phyloP scores from a whole-genome alignment of 2,888 invertebrate genomes.

The Drosophila prostipennis region DNA sequence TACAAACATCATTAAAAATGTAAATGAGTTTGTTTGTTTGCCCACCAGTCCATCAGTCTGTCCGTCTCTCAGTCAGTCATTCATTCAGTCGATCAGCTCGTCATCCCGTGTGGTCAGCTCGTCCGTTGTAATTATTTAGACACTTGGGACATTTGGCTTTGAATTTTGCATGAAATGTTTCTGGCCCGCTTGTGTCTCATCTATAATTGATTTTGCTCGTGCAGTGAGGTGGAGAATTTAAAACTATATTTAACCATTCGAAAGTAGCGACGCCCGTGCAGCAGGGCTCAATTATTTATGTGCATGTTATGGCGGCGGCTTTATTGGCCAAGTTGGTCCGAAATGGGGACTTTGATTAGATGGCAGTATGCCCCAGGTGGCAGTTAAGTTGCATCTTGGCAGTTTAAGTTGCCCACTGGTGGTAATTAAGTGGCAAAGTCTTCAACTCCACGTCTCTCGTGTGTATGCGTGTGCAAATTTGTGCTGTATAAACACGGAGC shows the following conservation, averaged over 20 bases:
- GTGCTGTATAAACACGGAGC: constrained; percentile 19
- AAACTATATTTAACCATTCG: constrained; percentile 51
- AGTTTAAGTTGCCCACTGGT: constrained; percentile 20
- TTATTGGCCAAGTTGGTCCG: constrained; percentile 55
- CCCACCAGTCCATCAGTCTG: constrained; percentile 12
- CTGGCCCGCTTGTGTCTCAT: constrained; percentile 58
- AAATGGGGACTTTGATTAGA: constrained; percentile 26
- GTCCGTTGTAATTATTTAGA: constrained; percentile 67
- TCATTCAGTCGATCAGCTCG: constrained; percentile 3
- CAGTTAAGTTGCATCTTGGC: constrained; percentile 26
- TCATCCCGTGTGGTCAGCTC: constrained; percentile 38
- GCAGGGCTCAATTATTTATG: constrained; percentile 57
- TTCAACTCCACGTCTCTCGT: constrained; percentile 7
- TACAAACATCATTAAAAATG: constrained; percentile 77
- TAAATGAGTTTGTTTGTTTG: constrained; percentile 74
- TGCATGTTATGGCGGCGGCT: constrained; percentile 26
- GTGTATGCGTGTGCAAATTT: constrained; percentile 23
- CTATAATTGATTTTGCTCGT: constrained; percentile 67
- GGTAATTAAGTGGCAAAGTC: constrained; percentile 36
- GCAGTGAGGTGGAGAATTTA: constrained; percentile 30
- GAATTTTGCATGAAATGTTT: constrained; percentile 64
- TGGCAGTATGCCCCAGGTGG: constrained; percentile 29
- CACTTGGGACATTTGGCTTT: constrained; percentile 61
- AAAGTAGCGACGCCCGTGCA: neutral
- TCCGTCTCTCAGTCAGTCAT: constrained; percentile 2